phyloP scores from a whole-genome alignment of 92 coral and sea anemone genomes.

The Metridium senile region DNA sequence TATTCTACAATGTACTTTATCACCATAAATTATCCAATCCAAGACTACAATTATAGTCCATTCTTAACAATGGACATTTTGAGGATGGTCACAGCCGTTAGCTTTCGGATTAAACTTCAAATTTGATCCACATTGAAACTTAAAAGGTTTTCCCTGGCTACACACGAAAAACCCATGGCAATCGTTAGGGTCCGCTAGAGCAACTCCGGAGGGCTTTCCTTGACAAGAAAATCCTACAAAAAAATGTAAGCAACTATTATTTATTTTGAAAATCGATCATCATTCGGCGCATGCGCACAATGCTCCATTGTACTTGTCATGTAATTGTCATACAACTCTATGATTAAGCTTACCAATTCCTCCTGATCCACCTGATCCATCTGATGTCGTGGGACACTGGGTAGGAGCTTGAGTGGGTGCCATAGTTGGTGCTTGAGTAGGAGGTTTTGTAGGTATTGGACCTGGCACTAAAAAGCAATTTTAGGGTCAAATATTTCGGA shows the following conservation, averaged over 20 bases:
- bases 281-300: no score
- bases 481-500: background rate
- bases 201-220: slow-evolving; percentile 33
- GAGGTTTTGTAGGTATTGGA: slow-evolving; percentile 27
- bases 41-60: no score
- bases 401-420: slow-evolving; percentile 16
- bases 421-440: slow-evolving; percentile 9
- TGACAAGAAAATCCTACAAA: slow-evolving; percentile 21
- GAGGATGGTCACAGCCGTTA: slow-evolving; percentile 46
- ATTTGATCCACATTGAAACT: slow-evolving; percentile 34
- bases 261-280: no score
- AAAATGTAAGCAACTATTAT: no score
- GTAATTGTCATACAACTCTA: no score
- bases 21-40: no score
- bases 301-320: no score
- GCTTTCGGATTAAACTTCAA: slow-evolving; percentile 38
- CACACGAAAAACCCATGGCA: slow-evolving; percentile 39
- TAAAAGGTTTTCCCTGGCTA: slow-evolving; percentile 13
- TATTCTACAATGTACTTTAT: no score
- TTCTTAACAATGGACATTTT: slow-evolving; percentile 36
- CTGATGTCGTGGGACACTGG: slow-evolving; percentile 31
- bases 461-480: slow-evolving; percentile 26
- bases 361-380: slow-evolving; percentile 35
- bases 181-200: slow-evolving; percentile 38
- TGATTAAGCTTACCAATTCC: slow-evolving; percentile 1